Conservation (phyloP, 2,888 invertebrate species). For the Bursaphelenchus okinawaensis region DNA sequence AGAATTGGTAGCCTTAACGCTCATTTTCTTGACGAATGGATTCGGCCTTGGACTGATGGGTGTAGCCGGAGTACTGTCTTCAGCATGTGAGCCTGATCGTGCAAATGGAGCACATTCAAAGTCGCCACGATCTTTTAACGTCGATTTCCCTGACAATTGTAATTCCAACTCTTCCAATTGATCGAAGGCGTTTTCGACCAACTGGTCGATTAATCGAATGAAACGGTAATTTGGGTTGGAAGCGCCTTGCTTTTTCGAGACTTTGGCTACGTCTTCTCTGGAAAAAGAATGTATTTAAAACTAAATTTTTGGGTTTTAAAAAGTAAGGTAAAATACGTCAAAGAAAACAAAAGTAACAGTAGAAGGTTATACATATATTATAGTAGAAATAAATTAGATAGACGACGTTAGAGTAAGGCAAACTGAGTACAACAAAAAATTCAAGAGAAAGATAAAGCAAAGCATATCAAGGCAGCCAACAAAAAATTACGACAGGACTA, state of each 20-base stretch:
- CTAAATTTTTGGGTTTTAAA: too few relatives aligned
- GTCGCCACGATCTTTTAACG: neutral
- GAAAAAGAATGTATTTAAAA: neutral
- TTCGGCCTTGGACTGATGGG: slow-evolving; percentile 2
- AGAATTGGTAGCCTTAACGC: neutral
- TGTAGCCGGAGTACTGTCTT: neutral
- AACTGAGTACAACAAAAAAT: too few relatives aligned
- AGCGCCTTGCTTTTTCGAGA: slow-evolving; percentile 8
- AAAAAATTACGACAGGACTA: too few relatives aligned
- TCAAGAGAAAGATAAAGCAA: too few relatives aligned
- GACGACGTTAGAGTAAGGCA: neutral
- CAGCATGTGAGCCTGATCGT: neutral
- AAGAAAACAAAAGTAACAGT: too few relatives aligned
- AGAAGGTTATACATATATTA: too few relatives aligned
- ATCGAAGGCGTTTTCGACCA: neutral
- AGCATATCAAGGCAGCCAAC: too few relatives aligned
- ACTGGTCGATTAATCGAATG: slow-evolving; percentile 4
- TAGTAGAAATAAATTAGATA: neutral
- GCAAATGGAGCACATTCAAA: neutral
- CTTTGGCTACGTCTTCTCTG: slow-evolving; percentile 11
- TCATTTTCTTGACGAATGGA: slow-evolving; percentile 2
- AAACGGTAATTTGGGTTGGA: neutral
- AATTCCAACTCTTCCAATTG: slow-evolving; percentile 4
- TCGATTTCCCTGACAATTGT: slow-evolving; percentile 1
- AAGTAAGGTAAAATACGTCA: too few relatives aligned